phyloP scores from a whole-genome alignment of 2,113 vertebrate genomes.

The Strix uralensis region DNA sequence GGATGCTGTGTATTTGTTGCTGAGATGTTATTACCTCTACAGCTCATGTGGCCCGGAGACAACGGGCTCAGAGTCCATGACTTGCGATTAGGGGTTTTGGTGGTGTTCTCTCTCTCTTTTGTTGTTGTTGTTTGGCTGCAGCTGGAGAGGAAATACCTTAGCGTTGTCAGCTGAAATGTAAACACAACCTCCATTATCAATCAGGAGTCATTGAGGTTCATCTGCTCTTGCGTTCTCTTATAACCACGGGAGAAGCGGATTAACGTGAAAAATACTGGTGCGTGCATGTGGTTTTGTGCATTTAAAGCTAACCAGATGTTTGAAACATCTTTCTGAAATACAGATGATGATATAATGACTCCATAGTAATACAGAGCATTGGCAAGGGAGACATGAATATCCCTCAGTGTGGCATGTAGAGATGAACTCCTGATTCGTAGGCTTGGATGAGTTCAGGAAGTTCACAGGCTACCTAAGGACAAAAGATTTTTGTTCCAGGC shows the following conservation, averaged over 20 bases:
- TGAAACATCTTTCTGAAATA: neutral
- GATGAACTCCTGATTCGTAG: neutral
- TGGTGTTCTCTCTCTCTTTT: neutral
- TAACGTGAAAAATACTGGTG: neutral
- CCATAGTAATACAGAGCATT: neutral
- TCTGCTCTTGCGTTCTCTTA: neutral
- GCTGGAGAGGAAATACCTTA: neutral
- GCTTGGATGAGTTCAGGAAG: neutral
- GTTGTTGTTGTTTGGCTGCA: neutral
- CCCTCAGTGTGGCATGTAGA: neutral
- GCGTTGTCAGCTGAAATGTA: neutral
- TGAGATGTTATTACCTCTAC: neutral
- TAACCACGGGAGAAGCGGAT: neutral
- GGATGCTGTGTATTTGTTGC: neutral
- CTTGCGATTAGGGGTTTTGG: neutral
- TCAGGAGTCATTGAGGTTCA: neutral
- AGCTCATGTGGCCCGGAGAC: neutral
- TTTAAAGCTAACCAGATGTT: slow-evolving; percentile 54
- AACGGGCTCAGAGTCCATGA: fast-evolving
- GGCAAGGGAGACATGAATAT: slow-evolving; percentile 38
- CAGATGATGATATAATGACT: slow-evolving; percentile 35
- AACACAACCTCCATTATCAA: neutral
- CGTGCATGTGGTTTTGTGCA: neutral
- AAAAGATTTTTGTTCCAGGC: neutral
- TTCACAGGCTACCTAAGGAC: slow-evolving; percentile 41